These are phyloP conservation scores for Ylistrum balloti DNA, from an alignment of 1,140 invertebrate genomes.

Conservation along the genomic window DNA sequence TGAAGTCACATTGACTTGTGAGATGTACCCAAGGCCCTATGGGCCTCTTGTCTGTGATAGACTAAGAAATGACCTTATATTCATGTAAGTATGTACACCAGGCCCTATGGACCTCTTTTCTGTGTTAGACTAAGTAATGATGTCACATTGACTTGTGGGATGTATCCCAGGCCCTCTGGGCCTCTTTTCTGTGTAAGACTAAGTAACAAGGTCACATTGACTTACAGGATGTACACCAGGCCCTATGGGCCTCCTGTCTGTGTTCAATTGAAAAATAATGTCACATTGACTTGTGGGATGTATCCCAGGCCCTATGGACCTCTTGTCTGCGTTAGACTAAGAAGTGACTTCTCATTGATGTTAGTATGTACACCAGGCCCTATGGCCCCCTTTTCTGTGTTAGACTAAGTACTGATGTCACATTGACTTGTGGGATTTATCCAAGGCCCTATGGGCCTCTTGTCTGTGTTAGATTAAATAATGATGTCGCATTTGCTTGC, in stretches of 20 bases:
- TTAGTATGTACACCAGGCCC: too few species aligned
- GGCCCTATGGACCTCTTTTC: neutral
- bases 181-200: neutral
- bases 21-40: neutral
- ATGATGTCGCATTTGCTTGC: too few species aligned
- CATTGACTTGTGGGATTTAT: too few species aligned
- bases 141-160: too few species aligned
- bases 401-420: neutral
- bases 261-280: neutral
- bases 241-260: neutral
- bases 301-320: neutral
- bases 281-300: neutral
- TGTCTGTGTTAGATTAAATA: neutral
- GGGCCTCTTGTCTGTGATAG: neutral
- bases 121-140: neutral
- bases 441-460: neutral
- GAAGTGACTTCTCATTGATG: neutral
- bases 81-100: too few species aligned
- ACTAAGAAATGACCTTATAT: neutral
- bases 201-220: neutral
- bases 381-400: neutral
- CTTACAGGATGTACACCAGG: too few species aligned
- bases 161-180: neutral
- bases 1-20: too few species aligned
- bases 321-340: neutral